Conservation (phyloP, 2,113 vertebrate genomes). For the Electrona antarctica region DNA sequence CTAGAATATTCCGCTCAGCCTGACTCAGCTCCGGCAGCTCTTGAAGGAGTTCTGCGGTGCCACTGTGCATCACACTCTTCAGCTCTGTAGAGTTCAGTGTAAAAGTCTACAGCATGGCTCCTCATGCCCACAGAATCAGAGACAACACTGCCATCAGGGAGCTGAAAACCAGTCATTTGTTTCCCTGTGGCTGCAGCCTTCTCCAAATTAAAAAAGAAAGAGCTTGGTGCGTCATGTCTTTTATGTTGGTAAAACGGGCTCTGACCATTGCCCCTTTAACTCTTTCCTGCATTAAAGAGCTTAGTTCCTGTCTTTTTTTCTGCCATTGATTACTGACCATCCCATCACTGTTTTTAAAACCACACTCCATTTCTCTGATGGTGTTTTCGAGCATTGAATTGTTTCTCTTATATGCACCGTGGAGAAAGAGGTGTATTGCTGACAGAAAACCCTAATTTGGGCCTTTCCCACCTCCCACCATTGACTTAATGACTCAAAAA, state of each 20-base stretch:
- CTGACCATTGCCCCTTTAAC: background rate
- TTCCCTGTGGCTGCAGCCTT: too few species aligned
- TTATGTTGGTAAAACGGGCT: background rate
- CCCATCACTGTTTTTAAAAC: background rate
- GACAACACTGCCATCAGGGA: too few species aligned
- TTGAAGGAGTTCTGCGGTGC: too few species aligned
- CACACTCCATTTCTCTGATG: background rate
- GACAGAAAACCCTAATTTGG: background rate
- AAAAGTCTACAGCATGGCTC: too few species aligned
- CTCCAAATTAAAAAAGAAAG: background rate
- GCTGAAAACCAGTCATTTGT: too few species aligned
- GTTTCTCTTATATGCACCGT: background rate
- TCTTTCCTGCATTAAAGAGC: too few species aligned
- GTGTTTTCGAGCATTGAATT: background rate
- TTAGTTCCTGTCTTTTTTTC: background rate
- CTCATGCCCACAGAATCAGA: too few species aligned
- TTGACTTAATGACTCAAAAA: background rate
- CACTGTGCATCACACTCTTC: too few species aligned
- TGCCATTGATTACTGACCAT: background rate
- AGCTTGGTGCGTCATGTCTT: background rate
- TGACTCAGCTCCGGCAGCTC: too few species aligned
- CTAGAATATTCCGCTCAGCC: too few species aligned
- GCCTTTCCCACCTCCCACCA: conserved; percentile 8
- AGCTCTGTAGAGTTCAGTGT: too few species aligned
- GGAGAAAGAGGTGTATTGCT: background rate